These are phyloP conservation scores for Hesperophylax magnus DNA, from an alignment of 1,140 invertebrate genomes.

Conservation along the genomic window DNA sequence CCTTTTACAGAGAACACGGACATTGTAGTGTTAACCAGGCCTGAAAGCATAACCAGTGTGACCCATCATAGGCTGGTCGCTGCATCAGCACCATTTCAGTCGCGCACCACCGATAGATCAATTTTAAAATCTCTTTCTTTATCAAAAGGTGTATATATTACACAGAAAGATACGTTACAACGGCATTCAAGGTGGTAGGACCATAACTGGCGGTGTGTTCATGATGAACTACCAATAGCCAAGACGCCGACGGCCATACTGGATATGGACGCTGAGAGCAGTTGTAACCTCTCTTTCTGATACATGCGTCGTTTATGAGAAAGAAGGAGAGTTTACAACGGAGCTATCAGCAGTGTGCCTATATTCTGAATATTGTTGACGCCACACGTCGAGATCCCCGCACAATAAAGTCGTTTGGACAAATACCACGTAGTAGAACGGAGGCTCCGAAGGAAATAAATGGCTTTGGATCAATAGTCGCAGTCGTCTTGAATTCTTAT, in stretches of 20 bases:
- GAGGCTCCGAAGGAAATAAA: conserved; percentile 4
- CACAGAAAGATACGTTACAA: no score
- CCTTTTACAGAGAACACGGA: no score
- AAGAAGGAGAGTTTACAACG: no score
- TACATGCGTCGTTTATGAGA: no score
- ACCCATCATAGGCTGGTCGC: conserved; percentile 17
- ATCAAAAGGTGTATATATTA: no score
- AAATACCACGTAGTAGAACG: background rate
- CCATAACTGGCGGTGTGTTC: background rate
- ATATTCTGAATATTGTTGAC: no score
- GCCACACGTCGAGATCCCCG: background rate
- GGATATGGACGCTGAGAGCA: no score
- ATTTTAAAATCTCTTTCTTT: no score
- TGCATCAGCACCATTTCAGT: background rate
- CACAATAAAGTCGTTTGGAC: conserved; percentile 22
- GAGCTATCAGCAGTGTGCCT: no score
- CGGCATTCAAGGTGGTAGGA: no score
- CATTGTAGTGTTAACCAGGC: no score
- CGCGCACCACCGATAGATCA: background rate
- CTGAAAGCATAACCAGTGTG: background rate
- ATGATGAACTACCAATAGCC: conserved; percentile 1
- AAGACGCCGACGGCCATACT: background rate
- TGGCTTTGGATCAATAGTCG: background rate
- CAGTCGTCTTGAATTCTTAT: background rate
- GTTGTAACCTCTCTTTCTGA: no score